These are phyloP conservation scores for Galemys pyrenaicus DNA, from an alignment of 2,113 vertebrate genomes.

Conservation along the genomic window DNA sequence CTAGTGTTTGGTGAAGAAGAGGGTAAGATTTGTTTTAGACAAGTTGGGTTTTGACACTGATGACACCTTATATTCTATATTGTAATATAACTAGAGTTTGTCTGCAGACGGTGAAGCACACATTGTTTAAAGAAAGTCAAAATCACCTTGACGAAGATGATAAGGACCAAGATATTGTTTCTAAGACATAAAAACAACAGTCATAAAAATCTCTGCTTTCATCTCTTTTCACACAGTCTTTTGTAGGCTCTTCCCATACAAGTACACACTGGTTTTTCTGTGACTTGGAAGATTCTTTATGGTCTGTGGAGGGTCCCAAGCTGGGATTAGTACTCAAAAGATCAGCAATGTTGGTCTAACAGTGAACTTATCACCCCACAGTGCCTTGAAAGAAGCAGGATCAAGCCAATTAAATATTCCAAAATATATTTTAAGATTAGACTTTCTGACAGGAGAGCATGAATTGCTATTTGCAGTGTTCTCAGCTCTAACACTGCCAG, in stretches of 20 bases:
- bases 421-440: neutral
- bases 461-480: neutral
- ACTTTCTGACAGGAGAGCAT: neutral
- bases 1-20: neutral
- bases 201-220: neutral
- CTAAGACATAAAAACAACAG: neutral
- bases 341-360: neutral
- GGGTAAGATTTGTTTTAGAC: neutral
- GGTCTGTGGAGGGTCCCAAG: neutral
- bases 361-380: neutral
- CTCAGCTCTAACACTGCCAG: neutral
- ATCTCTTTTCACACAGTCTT: neutral
- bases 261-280: neutral
- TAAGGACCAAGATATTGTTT: neutral
- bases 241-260: neutral
- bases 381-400: too few relatives aligned
- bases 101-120: neutral
- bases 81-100: conserved; percentile 22
- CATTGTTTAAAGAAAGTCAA: neutral
- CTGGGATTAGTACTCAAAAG: neutral
- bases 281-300: neutral
- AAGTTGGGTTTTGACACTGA: neutral
- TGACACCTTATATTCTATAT: neutral
- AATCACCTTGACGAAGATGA: neutral
- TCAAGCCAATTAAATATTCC: neutral